Percentiles rank a stretch among this genome's conserved stretches.
These are phyloP conservation scores for Papilio machaon DNA, from an alignment of 1,140 invertebrate genomes.

Conservation along the genomic window DNA sequence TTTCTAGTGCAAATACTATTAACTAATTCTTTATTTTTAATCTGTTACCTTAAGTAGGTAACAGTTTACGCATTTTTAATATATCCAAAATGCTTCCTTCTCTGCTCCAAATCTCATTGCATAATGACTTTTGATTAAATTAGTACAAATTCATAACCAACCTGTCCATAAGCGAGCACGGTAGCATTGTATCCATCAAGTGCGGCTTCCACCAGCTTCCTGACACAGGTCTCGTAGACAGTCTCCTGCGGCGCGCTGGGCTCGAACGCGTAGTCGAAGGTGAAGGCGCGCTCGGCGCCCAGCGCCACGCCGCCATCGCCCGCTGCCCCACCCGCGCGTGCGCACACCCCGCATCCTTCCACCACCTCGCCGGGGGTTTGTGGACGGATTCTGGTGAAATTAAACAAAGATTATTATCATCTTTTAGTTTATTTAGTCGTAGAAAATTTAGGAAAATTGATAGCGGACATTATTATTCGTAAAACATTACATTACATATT, in stretches of 20 bases:
- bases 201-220: conserved; percentile 92
- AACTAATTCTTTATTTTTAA: background rate
- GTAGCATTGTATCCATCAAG: conserved; percentile 98
- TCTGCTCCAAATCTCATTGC: too few relatives aligned
- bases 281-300: conserved; percentile 97
- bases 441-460: too few relatives aligned
- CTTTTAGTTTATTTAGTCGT: too few relatives aligned
- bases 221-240: conserved; percentile 94
- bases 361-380: conserved; percentile 96
- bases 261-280: conserved; percentile 98
- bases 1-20: background rate
- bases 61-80: too few relatives aligned
- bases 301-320: conserved; percentile 96
- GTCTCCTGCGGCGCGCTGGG: conserved; percentile 86
- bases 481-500: too few relatives aligned
- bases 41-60: background rate
- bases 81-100: too few relatives aligned
- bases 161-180: conserved; percentile 97
- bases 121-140: background rate
- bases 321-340: conserved; percentile 92
- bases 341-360: conserved; percentile 97
- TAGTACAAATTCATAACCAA: conserved; percentile 59
- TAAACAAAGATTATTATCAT: conserved; percentile 18
- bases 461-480: too few relatives aligned
- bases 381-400: conserved; percentile 91